These are phyloP conservation scores for Daphoenositta chrysoptera DNA, from an alignment of 2,113 vertebrate genomes.

Conservation along the genomic window DNA sequence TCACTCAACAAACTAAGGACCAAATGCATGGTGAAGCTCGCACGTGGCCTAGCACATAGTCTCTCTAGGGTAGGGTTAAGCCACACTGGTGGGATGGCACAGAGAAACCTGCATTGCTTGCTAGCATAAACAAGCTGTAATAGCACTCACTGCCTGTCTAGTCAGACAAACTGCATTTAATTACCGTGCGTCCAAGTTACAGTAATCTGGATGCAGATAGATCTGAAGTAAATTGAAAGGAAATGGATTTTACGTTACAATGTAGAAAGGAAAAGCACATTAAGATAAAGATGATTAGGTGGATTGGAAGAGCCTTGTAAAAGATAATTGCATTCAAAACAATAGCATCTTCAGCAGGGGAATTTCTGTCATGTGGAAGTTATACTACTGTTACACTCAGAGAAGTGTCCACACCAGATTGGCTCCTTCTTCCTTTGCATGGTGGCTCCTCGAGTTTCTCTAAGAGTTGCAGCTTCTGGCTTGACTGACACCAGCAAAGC, in stretches of 20 bases:
- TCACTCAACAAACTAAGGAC: neutral
- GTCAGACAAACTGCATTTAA: conserved; percentile 58
- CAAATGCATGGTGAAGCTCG: neutral
- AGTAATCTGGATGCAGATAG: conserved; percentile 52
- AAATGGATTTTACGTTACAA: conserved; percentile 42
- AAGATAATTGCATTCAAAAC: conserved; percentile 50
- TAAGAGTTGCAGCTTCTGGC: neutral
- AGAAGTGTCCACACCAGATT: neutral
- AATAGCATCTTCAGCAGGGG: neutral
- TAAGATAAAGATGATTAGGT: conserved; percentile 57
- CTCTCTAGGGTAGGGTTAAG: neutral
- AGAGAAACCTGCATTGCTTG: neutral
- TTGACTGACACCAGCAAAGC: conserved; percentile 31
- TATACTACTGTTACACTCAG: neutral
- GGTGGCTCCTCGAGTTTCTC: neutral
- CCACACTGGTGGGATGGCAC: neutral
- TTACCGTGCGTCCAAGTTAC: conserved; percentile 11
- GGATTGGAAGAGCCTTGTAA: conserved; percentile 48
- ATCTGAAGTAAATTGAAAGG: conserved; percentile 49
- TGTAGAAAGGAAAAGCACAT: conserved; percentile 45
- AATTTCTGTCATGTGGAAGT: conserved; percentile 9
- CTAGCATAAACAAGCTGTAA: conserved; percentile 32
- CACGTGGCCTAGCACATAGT: neutral
- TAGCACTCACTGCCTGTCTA: conserved; percentile 23
- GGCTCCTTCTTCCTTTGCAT: neutral